Percentiles rank a stretch among this genome's conserved stretches.
phyloP scores from a whole-genome alignment of 2,113 vertebrate species.

The Lophochroa leadbeateri region DNA sequence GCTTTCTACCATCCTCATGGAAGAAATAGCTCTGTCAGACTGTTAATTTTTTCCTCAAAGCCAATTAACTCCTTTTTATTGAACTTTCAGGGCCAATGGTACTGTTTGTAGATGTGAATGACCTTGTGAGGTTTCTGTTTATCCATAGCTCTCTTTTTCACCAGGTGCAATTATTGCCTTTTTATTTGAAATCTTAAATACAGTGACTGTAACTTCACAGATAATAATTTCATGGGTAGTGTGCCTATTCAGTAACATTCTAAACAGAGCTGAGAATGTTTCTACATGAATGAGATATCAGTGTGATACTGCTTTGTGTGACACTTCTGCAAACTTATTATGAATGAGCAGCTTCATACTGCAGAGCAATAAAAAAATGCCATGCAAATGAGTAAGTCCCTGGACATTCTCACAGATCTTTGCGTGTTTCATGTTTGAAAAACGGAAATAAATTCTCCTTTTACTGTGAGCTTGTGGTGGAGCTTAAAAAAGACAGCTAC shows the following conservation, averaged over 20 bases:
- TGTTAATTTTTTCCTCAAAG: background rate
- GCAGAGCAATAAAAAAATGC: background rate
- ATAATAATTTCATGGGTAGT: background rate
- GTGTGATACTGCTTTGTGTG: background rate
- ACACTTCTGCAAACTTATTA: background rate
- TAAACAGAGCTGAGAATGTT: background rate
- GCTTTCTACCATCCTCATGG: background rate
- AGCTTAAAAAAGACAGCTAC: background rate
- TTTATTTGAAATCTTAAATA: background rate
- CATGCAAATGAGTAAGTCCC: background rate
- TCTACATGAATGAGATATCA: background rate
- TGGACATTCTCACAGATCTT: background rate
- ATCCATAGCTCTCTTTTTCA: background rate
- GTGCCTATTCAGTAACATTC: background rate
- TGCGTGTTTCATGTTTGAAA: background rate
- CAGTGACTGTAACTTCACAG: background rate
- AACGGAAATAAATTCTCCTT: background rate
- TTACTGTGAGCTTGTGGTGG: background rate
- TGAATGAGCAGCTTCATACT: background rate
- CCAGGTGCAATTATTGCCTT: background rate
- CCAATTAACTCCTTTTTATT: background rate
- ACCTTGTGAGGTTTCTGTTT: background rate
- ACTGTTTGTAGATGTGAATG: background rate
- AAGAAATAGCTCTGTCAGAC: conserved; percentile 10
- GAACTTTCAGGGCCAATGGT: background rate